A percentile compares a stretch with the other conserved stretches of the same genome.
These are phyloP conservation scores for Aspidapion aeneum DNA, from an alignment of 2,888 invertebrate species.

Conservation along the genomic window DNA sequence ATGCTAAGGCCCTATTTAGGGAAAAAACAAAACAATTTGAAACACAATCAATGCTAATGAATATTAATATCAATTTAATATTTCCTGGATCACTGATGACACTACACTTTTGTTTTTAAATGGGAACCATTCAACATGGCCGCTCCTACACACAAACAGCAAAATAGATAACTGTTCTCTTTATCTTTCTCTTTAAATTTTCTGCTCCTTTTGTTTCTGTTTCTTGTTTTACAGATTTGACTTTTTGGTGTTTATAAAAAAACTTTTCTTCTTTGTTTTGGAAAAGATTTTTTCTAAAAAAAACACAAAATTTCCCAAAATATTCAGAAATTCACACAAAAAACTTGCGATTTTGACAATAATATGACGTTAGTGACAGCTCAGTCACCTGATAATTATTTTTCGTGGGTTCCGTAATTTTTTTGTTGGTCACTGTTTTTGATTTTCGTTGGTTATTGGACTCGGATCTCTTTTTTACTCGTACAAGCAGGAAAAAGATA, in stretches of 20 bases:
- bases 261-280: not conserved
- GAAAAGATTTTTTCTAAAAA: not conserved
- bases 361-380: no score
- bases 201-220: not conserved
- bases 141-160: conserved; percentile 16
- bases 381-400: no score
- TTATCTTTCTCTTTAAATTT: not conserved
- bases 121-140: conserved; percentile 37
- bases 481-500: no score
- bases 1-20: not conserved
- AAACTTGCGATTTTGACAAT: conserved; percentile 23
- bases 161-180: not conserved
- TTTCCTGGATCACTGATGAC: conserved; percentile 32
- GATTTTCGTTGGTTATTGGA: no score
- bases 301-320: conserved; percentile 18
- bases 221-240: not conserved
- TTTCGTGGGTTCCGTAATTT: no score
- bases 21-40: no score
- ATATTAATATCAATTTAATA: conserved; percentile 3
- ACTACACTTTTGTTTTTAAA: conserved; percentile 37
- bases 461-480: no score
- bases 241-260: not conserved
- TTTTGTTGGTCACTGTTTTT: no score
- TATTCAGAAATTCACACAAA: conserved; percentile 9
- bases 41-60: no score